phyloP scores from a whole-genome alignment of 1,140 invertebrate genomes.

The Reticulitermes speratus region DNA sequence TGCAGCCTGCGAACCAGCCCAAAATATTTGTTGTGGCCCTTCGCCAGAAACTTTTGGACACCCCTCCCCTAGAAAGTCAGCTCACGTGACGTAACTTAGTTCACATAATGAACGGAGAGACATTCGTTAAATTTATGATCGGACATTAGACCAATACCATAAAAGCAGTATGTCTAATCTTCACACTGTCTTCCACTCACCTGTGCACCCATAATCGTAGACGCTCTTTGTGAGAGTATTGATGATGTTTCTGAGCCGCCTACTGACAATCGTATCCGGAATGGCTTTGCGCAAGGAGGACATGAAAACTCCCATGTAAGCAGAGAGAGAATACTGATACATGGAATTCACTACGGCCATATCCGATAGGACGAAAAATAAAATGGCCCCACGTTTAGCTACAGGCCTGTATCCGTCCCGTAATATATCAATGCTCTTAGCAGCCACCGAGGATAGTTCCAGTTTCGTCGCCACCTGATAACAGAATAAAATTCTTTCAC shows the following conservation, averaged over 20 bases:
- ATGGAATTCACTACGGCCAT: constrained; percentile 83
- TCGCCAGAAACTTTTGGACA: too few species aligned
- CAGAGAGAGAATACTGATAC: constrained; percentile 87
- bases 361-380: constrained; percentile 86
- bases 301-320: constrained; percentile 77
- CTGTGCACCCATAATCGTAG: constrained; percentile 87
- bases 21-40: too few species aligned
- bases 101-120: too few species aligned
- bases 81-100: too few species aligned
- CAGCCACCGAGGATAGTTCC: constrained; percentile 67
- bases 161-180: too few species aligned
- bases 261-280: constrained; percentile 68
- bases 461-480: constrained; percentile 69
- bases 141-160: too few species aligned
- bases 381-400: constrained; percentile 78
- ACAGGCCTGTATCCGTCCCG: constrained; percentile 79
- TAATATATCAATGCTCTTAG: constrained; percentile 74
- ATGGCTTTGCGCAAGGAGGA: constrained; percentile 76
- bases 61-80: too few species aligned
- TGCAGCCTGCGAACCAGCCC: too few species aligned
- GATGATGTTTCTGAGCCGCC: constrained; percentile 78
- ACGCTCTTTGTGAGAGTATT: constrained; percentile 79
- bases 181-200: constrained; percentile 42
- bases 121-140: too few species aligned
- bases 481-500: not conserved